Evolutionary conservation across 2,888 invertebrate genomes (phyloP).

Genomic region (Celastrina argiolus): DNA sequence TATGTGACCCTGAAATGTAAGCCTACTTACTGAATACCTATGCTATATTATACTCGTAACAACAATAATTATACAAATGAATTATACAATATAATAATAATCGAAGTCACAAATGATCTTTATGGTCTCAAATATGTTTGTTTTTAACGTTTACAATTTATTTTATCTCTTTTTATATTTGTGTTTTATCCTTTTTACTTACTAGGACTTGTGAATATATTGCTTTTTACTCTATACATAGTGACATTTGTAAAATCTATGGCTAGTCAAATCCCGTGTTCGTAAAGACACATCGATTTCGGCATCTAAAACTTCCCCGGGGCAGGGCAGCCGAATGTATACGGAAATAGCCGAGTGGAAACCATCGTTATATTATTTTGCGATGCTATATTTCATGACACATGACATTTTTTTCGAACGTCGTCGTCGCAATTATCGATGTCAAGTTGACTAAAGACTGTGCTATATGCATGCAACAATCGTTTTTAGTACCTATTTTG

Average conservation of each 20-base stretch:
- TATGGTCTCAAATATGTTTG: background rate
- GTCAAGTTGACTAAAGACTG: too few species aligned
- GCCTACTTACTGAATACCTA: background rate
- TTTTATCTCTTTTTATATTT: constrained; percentile 9
- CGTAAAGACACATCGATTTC: background rate
- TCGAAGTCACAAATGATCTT: background rate
- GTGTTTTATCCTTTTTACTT: background rate
- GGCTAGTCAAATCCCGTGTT: constrained; percentile 1
- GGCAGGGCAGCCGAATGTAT: too few species aligned
- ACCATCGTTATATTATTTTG: too few species aligned
- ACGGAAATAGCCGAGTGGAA: too few species aligned
- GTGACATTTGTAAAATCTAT: background rate
- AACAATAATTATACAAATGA: background rate
- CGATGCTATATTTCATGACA: too few species aligned
- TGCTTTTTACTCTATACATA: constrained; percentile 1
- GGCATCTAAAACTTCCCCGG: too few species aligned
- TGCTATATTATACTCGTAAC: background rate
- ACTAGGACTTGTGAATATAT: background rate
- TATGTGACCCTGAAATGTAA: too few species aligned
- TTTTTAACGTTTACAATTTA: background rate
- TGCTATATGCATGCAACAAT: too few species aligned
- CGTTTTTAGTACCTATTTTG: too few species aligned
- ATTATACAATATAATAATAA: background rate
- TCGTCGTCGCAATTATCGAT: too few species aligned
- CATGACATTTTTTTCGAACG: too few species aligned